Percentiles rank a stretch among this genome's conserved stretches.
These are phyloP conservation scores for Formica exsecta DNA, from an alignment of 1,140 invertebrate genomes.

Conservation along the genomic window DNA sequence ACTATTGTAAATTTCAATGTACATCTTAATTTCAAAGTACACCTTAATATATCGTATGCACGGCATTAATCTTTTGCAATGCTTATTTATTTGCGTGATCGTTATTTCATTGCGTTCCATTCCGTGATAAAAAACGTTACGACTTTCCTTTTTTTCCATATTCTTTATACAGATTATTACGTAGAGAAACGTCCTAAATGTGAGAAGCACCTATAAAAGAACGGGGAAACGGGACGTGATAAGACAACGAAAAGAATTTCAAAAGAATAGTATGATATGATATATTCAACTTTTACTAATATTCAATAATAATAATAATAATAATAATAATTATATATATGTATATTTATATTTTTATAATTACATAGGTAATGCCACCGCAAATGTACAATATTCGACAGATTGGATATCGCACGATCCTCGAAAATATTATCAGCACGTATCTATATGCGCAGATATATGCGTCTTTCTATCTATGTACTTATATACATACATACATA, in stretches of 20 bases:
- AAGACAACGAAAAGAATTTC: constrained; percentile 39
- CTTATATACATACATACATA: constrained; percentile 26
- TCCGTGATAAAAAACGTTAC: too few species aligned
- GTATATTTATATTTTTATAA: constrained; percentile 67
- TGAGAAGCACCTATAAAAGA: not conserved
- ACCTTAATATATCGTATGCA: too few species aligned
- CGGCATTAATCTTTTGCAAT: too few species aligned
- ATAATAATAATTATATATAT: constrained; percentile 62
- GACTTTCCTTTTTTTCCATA: not conserved
- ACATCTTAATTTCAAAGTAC: too few species aligned
- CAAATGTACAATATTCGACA: constrained; percentile 82
- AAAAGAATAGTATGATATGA: constrained; percentile 75
- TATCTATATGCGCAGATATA: constrained; percentile 38
- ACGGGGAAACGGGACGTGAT: not conserved
- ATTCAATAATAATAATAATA: constrained; percentile 76
- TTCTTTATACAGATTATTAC: not conserved
- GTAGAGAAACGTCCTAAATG: not conserved
- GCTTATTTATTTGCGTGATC: too few species aligned
- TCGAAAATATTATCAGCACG: constrained; percentile 70
- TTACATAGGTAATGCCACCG: constrained; percentile 71
- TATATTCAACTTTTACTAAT: constrained; percentile 79
- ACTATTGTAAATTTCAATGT: too few species aligned
- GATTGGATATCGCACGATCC: constrained; percentile 66
- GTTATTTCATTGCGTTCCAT: too few species aligned
- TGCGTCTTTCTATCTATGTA: constrained; percentile 30